phyloP scores from a whole-genome alignment of 2,797 vertebrate species.

The Remorina albescens region DNA sequence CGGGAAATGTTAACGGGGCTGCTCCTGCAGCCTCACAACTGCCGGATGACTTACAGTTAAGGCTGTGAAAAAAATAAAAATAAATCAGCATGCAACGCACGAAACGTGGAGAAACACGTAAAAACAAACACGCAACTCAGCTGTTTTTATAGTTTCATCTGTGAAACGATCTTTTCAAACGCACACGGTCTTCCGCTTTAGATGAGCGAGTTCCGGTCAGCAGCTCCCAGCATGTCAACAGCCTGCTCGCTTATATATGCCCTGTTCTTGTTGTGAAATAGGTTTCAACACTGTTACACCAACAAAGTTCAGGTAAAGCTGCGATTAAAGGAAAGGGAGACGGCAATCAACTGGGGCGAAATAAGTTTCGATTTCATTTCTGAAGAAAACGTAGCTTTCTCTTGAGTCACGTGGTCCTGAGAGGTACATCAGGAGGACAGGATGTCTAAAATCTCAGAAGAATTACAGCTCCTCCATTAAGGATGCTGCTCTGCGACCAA shows the following conservation, averaged over 20 bases:
- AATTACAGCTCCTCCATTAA: background rate
- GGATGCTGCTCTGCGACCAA: background rate
- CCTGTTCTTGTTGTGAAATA: background rate
- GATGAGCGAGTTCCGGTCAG: background rate
- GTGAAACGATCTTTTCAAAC: background rate
- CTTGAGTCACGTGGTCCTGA: slow-evolving; percentile 56
- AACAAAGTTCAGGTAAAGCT: background rate
- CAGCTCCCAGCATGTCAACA: background rate
- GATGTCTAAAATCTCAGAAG: background rate
- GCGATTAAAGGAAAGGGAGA: background rate
- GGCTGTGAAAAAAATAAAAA: no score
- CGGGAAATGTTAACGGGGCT: background rate
- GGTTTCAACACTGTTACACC: background rate
- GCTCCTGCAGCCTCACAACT: background rate
- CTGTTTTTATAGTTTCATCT: background rate
- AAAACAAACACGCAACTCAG: no score
- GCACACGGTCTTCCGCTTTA: background rate
- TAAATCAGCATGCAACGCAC: background rate
- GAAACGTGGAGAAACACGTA: rapidly evolving
- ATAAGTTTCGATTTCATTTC: slow-evolving; percentile 82
- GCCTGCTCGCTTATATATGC: slow-evolving; percentile 14
- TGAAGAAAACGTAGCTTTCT: slow-evolving; percentile 43
- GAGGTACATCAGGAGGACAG: rapidly evolving
- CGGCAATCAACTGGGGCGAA: rapidly evolving
- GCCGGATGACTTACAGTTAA: background rate